Evolutionary conservation across 2,797 vertebrate species (phyloP).

Genomic region (Chrysocyon brachyurus): DNA sequence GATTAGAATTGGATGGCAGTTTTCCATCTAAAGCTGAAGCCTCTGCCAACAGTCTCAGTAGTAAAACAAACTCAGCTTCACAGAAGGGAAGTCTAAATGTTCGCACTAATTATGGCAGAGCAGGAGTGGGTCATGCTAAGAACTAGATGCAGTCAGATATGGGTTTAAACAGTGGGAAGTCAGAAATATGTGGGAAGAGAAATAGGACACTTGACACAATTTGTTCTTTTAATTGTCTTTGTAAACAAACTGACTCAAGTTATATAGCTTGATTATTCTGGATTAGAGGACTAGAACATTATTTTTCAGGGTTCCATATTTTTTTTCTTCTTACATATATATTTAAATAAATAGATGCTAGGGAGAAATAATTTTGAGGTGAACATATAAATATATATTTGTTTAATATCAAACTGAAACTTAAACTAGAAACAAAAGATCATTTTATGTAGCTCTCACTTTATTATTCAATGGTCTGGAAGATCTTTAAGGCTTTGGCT

Average conservation of each 20-base stretch:
- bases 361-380: background rate
- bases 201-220: background rate
- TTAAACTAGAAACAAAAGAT: background rate
- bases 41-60: background rate
- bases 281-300: background rate
- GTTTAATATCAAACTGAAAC: background rate
- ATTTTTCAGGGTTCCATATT: background rate
- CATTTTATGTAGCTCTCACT: background rate
- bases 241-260: background rate
- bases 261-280: background rate
- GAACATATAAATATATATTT: background rate
- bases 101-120: background rate
- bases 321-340: background rate
- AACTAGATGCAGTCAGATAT: background rate
- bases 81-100: background rate
- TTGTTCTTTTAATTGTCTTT: background rate
- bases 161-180: background rate
- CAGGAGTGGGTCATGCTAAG: background rate
- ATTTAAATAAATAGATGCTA: background rate
- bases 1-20: background rate
- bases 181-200: background rate
- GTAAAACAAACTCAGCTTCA: background rate
- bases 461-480: background rate
- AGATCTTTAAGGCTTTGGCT: background rate
- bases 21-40: background rate